Evolutionary conservation across 64 coral and sea anemone species (phyloP).

Genomic region (Acropora yongei): DNA sequence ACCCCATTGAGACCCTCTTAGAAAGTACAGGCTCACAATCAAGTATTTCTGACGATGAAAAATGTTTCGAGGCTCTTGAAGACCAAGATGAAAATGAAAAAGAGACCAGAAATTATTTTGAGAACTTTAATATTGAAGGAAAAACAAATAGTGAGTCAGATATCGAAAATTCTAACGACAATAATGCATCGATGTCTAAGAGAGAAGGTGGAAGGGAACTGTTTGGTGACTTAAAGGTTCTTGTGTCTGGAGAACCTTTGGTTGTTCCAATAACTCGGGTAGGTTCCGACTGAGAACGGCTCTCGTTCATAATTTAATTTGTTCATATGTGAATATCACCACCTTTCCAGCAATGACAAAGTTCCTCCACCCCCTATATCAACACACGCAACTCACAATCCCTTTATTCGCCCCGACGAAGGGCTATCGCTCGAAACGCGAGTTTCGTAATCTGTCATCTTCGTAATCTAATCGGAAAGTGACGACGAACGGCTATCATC

Average conservation of each 20-base stretch:
- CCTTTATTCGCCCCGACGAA: no score
- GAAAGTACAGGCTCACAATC: conserved; percentile 23
- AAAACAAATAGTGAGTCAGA: conserved; percentile 9
- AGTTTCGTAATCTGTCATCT: no score
- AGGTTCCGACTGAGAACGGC: not conserved
- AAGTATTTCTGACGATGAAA: conserved; percentile 73
- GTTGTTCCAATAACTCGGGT: conserved; percentile 95
- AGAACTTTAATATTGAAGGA: not conserved
- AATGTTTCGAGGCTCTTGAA: conserved; percentile 98
- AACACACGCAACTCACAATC: no score
- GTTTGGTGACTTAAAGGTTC: conserved; percentile 82
- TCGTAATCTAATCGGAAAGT: no score
- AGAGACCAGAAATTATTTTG: not conserved
- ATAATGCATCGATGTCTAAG: not conserved
- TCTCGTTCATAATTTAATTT: no score
- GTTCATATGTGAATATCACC: no score
- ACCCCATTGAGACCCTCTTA: no score
- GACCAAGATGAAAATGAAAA: conserved; percentile 51
- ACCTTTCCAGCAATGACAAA: no score
- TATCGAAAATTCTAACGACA: not conserved
- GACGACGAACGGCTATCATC: no score
- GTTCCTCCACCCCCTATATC: no score
- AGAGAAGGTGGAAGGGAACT: conserved; percentile 80
- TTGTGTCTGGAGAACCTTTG: conserved; percentile 81
- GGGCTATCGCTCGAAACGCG: no score